These are phyloP conservation scores for Premnoplex brunnescens DNA, from an alignment of 2,797 vertebrate species.

Conservation along the genomic window DNA sequence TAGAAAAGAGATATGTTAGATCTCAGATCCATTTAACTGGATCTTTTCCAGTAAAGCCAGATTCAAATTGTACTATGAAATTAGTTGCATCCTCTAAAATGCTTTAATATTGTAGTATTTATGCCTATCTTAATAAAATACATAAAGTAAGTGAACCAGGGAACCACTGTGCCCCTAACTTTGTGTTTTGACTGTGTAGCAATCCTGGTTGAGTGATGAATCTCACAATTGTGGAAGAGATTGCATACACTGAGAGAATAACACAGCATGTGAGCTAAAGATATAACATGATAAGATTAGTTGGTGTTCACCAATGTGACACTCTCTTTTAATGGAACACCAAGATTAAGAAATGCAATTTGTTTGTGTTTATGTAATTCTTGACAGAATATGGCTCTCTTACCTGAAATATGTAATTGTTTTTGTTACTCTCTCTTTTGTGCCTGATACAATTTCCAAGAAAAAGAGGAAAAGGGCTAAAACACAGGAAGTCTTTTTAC, in stretches of 20 bases:
- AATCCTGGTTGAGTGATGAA: not conserved
- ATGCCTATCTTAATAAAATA: not conserved
- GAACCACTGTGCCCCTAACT: not conserved
- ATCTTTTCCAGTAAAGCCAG: not conserved
- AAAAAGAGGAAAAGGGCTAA: not conserved
- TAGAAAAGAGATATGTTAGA: not conserved
- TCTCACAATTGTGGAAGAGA: not conserved
- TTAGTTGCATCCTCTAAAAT: not conserved
- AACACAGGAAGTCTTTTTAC: constrained; percentile 21
- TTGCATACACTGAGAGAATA: not conserved
- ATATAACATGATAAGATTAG: constrained; percentile 17
- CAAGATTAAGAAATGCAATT: constrained; percentile 40
- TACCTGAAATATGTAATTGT: constrained; percentile 12
- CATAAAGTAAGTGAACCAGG: not conserved
- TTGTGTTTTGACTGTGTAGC: not conserved
- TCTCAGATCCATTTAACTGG: not conserved
- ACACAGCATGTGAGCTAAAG: not conserved
- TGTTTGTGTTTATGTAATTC: constrained; percentile 25
- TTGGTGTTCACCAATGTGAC: constrained; percentile 31
- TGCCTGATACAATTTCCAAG: constrained; percentile 45
- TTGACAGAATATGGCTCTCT: constrained; percentile 39
- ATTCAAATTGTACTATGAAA: not conserved
- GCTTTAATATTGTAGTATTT: not conserved
- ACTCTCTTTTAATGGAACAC: constrained; percentile 48
- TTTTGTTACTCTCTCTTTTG: constrained; percentile 45